phyloP scores from a whole-genome alignment of 92 coral and sea anemone species.

The Parazoanthus atlanticus region DNA sequence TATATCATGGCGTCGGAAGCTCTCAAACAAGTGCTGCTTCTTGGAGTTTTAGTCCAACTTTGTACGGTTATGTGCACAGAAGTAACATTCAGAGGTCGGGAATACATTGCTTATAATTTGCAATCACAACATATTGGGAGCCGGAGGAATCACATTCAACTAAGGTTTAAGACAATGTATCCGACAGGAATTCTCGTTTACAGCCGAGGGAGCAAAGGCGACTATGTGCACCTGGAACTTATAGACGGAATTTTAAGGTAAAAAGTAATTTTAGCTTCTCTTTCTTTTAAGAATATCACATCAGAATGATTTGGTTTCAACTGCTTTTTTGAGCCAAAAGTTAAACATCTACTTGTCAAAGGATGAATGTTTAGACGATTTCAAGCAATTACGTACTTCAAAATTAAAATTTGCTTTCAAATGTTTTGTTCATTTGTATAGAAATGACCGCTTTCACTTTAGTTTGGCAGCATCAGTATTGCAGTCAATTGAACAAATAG shows the following conservation, averaged over 20 bases:
- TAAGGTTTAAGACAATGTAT: constrained; percentile 25
- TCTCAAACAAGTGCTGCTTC: neutral
- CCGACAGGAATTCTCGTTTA: constrained; percentile 31
- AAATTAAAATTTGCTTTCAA: constrained; percentile 10
- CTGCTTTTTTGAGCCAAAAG: neutral
- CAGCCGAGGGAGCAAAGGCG: constrained; percentile 27
- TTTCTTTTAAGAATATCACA: neutral
- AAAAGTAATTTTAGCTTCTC: neutral
- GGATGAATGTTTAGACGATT: neutral
- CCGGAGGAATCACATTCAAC: neutral
- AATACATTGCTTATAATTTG: constrained; percentile 18
- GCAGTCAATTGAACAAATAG: constrained; percentile 13
- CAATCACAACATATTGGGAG: neutral
- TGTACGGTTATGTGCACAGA: constrained; percentile 18
- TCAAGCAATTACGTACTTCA: neutral
- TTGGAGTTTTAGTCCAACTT: constrained; percentile 1
- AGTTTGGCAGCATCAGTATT: neutral
- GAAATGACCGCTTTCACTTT: neutral
- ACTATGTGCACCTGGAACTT: constrained; percentile 18
- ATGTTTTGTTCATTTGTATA: constrained; percentile 5
- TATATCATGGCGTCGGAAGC: constrained; percentile 17
- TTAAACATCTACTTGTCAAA: neutral
- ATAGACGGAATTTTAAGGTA: constrained; percentile 33
- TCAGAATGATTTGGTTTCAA: neutral
- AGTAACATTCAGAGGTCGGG: constrained; percentile 35